Evolutionary conservation across 2,113 vertebrate genomes (phyloP).

Genomic region (Eulacestoma nigropectus): DNA sequence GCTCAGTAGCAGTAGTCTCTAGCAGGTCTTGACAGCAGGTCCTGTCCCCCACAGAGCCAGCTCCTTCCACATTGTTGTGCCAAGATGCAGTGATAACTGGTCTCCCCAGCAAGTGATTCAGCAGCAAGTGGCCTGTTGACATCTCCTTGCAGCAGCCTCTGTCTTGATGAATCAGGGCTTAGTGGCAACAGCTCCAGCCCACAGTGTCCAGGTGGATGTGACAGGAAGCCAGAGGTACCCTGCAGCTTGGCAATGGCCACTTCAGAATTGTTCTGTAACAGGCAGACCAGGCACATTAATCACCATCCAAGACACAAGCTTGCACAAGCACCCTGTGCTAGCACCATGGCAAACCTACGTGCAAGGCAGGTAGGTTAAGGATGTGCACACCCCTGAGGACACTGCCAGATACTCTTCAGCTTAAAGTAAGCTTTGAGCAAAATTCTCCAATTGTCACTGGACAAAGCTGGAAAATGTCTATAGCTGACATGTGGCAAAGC

Average conservation of each 20-base stretch:
- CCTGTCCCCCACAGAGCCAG: background rate
- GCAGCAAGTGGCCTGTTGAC: background rate
- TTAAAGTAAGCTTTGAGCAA: background rate
- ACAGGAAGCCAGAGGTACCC: slow-evolving; percentile 29
- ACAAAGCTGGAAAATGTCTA: background rate
- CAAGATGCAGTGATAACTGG: background rate
- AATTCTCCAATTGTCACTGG: background rate
- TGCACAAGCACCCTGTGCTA: background rate
- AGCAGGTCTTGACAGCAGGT: background rate
- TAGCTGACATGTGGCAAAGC: background rate
- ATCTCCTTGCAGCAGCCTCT: slow-evolving; percentile 29
- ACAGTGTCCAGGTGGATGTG: slow-evolving; percentile 22
- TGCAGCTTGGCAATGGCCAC: slow-evolving; percentile 15
- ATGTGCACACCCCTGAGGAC: background rate
- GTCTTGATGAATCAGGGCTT: background rate
- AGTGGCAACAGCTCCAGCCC: slow-evolving; percentile 32
- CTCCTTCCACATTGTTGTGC: background rate
- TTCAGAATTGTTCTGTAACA: slow-evolving; percentile 38
- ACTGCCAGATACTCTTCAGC: background rate
- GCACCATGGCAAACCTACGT: background rate
- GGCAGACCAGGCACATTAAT: slow-evolving; percentile 35
- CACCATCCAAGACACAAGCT: background rate
- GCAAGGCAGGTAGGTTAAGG: background rate
- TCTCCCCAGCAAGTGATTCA: slow-evolving; percentile 3
- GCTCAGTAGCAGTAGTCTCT: background rate